Conservation (phyloP, 2,888 invertebrate species). For the Oscheius onirici region DNA sequence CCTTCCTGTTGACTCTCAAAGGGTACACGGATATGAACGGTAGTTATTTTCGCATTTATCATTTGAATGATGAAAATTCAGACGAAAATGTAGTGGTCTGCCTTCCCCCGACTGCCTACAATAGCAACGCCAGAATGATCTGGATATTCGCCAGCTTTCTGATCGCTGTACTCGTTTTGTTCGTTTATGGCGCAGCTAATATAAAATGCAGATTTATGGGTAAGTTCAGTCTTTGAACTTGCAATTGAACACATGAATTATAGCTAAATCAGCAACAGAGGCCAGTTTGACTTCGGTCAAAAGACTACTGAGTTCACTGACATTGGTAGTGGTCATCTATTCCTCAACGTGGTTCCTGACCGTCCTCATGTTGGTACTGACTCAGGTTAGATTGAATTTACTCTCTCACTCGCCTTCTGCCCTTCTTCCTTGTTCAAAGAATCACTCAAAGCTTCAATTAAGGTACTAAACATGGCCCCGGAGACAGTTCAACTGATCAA, state of each 20-base stretch:
- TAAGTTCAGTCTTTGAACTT: not conserved
- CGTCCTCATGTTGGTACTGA: conserved; percentile 43
- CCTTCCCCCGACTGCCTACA: conserved; percentile 52
- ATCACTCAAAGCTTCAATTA: not conserved
- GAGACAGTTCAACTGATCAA: conserved; percentile 39
- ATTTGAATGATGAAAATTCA: conserved; percentile 4
- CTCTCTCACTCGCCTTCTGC: too few relatives aligned
- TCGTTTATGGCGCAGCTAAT: conserved; percentile 48
- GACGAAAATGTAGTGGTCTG: conserved; percentile 41
- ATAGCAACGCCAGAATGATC: not conserved
- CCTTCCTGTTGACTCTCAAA: conserved; percentile 31
- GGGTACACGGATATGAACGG: conserved; percentile 38
- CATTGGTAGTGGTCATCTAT: conserved; percentile 47
- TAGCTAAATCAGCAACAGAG: conserved; percentile 37
- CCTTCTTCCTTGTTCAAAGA: too few relatives aligned
- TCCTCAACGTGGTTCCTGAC: conserved; percentile 56
- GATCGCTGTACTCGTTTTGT: conserved; percentile 44
- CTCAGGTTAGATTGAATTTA: too few relatives aligned
- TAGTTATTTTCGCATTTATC: not conserved
- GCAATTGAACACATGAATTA: not conserved
- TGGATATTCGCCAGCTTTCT: conserved; percentile 47
- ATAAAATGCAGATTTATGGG: conserved; percentile 41
- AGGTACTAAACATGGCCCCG: conserved; percentile 36
- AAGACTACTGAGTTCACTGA: conserved; percentile 49
- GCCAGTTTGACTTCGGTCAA: conserved; percentile 37